Conservation (phyloP, 2,113 vertebrate species). For the Nesospiza acunhae region DNA sequence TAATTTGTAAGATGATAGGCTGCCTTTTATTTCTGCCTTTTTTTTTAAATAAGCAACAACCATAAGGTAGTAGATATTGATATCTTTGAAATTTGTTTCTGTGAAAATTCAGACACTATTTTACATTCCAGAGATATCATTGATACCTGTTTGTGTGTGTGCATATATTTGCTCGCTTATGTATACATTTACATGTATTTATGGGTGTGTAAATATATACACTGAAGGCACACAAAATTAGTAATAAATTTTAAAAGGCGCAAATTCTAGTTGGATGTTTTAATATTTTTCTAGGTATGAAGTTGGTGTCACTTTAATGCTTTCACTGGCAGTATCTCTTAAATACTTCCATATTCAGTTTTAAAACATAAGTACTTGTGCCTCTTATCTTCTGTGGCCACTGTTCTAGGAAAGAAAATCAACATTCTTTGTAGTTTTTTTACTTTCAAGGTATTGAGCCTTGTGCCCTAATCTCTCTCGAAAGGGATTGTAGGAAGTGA, state of each 20-base stretch:
- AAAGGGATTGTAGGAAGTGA: conserved; percentile 54
- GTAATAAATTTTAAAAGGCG: not conserved
- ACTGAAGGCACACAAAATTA: not conserved
- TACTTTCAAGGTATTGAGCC: conserved; percentile 48
- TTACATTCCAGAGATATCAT: not conserved
- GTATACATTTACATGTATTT: not conserved
- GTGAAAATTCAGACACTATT: not conserved
- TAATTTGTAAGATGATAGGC: not conserved
- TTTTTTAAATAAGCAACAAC: not conserved
- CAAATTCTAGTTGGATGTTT: not conserved
- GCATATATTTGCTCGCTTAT: not conserved
- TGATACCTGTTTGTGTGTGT: not conserved
- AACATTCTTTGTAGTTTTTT: conserved; percentile 48
- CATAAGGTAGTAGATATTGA: not conserved
- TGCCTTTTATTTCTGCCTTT: not conserved
- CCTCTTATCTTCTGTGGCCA: conserved; percentile 1
- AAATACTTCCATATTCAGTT: conserved; percentile 4
- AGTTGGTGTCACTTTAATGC: not conserved
- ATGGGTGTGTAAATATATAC: not conserved
- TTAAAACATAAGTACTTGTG: conserved; percentile 45
- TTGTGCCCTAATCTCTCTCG: conserved; percentile 35
- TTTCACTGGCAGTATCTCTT: conserved; percentile 10
- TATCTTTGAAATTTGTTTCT: not conserved
- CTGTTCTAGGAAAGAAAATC: conserved; percentile 50
- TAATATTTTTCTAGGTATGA: not conserved